phyloP scores from a whole-genome alignment of 2,888 invertebrate genomes.

The Rhimphoctona megacephalus region DNA sequence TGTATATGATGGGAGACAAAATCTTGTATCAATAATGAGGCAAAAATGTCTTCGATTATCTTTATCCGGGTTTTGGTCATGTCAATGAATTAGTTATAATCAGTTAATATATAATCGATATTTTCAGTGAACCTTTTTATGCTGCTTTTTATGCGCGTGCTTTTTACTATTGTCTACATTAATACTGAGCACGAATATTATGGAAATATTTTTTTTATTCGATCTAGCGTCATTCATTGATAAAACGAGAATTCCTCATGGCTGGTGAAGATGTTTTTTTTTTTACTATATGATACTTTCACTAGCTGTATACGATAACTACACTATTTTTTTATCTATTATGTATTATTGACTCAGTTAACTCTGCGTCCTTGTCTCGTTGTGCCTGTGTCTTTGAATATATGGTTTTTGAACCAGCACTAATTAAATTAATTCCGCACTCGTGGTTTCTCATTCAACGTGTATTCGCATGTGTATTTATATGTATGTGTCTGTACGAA shows the following conservation, averaged over 20 bases:
- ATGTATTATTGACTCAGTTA: conserved; percentile 57
- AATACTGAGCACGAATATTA: conserved; percentile 64
- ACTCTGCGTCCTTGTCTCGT: conserved; percentile 52
- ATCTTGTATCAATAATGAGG: conserved; percentile 12
- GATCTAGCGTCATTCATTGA: conserved; percentile 28
- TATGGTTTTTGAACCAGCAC: conserved; percentile 27
- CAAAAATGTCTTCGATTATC: conserved; percentile 19
- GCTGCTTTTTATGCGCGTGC: conserved; percentile 40
- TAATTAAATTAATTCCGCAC: conserved; percentile 27
- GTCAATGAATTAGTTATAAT: conserved; percentile 44
- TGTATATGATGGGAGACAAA: conserved; percentile 34
- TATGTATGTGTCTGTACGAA: conserved; percentile 6
- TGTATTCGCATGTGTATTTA: conserved; percentile 4
- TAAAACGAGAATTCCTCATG: conserved; percentile 52
- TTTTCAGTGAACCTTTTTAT: conserved; percentile 23
- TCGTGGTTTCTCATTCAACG: conserved; percentile 32
- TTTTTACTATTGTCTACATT: conserved; percentile 61
- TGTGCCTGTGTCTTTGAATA: conserved; percentile 50
- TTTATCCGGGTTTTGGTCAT: conserved; percentile 57
- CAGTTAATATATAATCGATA: conserved; percentile 29
- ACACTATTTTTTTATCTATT: conserved; percentile 33
- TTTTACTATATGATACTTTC: conserved; percentile 46
- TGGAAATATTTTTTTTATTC: conserved; percentile 29
- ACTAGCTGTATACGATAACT: conserved; percentile 33
- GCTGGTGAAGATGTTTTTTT: conserved; percentile 38